Evolutionary conservation across 2,888 invertebrate species (phyloP).

Genomic region (Idaea dimidiata): DNA sequence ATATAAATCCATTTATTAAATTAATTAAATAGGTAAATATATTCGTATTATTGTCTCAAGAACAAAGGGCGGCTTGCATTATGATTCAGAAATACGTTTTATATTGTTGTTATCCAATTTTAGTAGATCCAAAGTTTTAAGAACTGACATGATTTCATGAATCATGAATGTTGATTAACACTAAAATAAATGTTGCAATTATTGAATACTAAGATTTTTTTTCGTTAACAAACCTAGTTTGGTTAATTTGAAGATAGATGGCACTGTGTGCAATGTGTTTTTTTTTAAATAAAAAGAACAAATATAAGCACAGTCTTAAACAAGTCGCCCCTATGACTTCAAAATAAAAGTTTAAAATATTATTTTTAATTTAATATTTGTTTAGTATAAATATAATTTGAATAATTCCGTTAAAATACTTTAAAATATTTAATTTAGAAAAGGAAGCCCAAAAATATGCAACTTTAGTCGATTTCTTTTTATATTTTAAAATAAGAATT

Average conservation of each 20-base stretch:
- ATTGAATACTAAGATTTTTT: no score
- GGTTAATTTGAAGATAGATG: no score
- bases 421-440: background rate
- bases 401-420: background rate
- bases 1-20: background rate
- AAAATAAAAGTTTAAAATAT: background rate
- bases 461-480: background rate
- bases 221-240: no score
- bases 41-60: background rate
- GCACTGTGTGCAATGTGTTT: no score
- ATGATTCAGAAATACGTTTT: no score
- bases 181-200: no score
- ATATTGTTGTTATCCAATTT: no score
- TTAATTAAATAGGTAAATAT: background rate
- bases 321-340: background rate
- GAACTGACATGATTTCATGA: no score
- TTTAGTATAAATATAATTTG: background rate
- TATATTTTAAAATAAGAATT: background rate
- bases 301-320: no score
- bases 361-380: background rate
- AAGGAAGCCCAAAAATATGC: constrained; percentile 4
- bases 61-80: background rate
- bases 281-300: no score
- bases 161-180: no score
- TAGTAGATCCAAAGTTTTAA: no score